Evolutionary conservation across 2,888 invertebrate genomes (phyloP).

Genomic region (Teinopalpus imperialis): DNA sequence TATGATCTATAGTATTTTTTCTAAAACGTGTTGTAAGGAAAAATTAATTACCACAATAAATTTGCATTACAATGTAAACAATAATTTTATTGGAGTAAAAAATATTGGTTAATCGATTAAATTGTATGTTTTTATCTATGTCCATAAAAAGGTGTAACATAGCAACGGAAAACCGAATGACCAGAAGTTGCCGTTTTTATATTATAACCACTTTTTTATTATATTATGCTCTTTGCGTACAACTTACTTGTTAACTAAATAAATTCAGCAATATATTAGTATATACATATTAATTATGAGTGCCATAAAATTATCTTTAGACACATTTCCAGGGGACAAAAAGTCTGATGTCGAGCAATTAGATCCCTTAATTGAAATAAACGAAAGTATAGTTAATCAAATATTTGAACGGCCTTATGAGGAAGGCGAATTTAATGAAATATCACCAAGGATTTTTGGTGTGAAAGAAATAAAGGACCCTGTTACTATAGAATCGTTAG

Average conservation of each 20-base stretch:
- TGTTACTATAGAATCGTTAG: slow-evolving; percentile 76
- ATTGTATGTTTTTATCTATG: too few relatives aligned
- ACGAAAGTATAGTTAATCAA: slow-evolving; percentile 55
- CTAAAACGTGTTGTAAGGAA: neutral
- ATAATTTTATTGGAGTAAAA: too few relatives aligned
- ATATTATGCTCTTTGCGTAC: too few relatives aligned
- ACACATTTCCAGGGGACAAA: slow-evolving; percentile 41
- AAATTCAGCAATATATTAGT: too few relatives aligned
- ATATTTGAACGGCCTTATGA: slow-evolving; percentile 55
- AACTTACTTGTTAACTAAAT: too few relatives aligned
- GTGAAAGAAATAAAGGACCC: slow-evolving; percentile 54
- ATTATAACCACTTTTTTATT: too few relatives aligned
- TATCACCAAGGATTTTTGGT: slow-evolving; percentile 61
- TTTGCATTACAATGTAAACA: too few relatives aligned
- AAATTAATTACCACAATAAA: too few relatives aligned
- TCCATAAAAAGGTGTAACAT: too few relatives aligned
- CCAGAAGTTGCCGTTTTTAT: too few relatives aligned
- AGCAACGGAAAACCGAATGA: too few relatives aligned
- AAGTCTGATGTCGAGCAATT: slow-evolving; percentile 50
- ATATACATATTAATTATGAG: slow-evolving; percentile 39
- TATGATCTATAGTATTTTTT: slow-evolving; percentile 1
- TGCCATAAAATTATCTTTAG: slow-evolving; percentile 35
- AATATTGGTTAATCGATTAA: too few relatives aligned
- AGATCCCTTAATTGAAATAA: slow-evolving; percentile 67
- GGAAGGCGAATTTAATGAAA: slow-evolving; percentile 55